Evolutionary conservation across 2,888 invertebrate species (phyloP), one percentile per base, ranked within the genome.

Genomic region (Boloria euphrosyne): DNA sequence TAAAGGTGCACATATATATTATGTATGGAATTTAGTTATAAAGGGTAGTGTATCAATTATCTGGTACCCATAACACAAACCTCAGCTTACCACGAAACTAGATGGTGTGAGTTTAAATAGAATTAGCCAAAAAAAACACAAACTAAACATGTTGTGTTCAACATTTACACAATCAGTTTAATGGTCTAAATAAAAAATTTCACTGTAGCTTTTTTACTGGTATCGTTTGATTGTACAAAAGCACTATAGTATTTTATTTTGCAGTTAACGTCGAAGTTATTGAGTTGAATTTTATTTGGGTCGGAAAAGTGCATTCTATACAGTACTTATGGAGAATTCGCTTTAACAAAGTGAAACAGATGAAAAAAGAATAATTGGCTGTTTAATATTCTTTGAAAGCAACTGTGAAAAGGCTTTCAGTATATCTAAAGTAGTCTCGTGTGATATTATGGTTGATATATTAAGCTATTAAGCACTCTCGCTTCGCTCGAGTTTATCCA

Each of bases 201-300:
- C 66, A 38, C 44, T 69, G 43, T 58, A 49, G 54, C 60, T 61
- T 69, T 70, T 68, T 64, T 50, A 70, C 64, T 66, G 44, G 64
- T 64, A 66, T 68, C 63, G 66, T 66, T 70, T 66, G 62, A 62
- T 66, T 66, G 66, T 54, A 66, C 62, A 68, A 68, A 63, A 63
- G 65, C 66, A 43, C 22, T 53, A 55, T 55, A 57, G 60, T 66
- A 62, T 68, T 70, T 70, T 65, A 61, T 68, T 61, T 70, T 66
- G 64, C 66, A 66, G 64, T 69, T 64, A 62, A 70, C 66, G 65
- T 68, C 59, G 66, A 54, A 65, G 64, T 68, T 66, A 68, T 68
- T 53, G 64, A 62, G 57, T 57, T 66, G 66, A 57, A 58, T 68
- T 68, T 66, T 62, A 70, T 59, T 61, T 62, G 57, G 57, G 4